Percentiles rank a stretch among this genome's conserved stretches.
phyloP scores from a whole-genome alignment of 2,888 invertebrate species.

The Abrostola triplasia region DNA sequence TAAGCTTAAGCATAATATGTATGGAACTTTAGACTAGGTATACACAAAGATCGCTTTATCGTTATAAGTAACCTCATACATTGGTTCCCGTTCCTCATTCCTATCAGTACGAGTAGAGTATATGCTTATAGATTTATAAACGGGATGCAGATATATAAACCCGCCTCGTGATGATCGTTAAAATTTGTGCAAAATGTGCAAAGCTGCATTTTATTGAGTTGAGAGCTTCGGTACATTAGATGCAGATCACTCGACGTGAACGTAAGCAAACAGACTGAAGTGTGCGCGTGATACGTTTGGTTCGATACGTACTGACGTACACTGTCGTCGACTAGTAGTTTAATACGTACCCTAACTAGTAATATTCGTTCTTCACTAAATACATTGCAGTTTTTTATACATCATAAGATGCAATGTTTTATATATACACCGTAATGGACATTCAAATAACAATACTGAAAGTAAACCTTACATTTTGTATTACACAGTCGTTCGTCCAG shows the following conservation, averaged over 20 bases:
- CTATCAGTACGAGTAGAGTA: not conserved
- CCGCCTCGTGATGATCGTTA: constrained; percentile 15
- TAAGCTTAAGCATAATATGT: too few species aligned
- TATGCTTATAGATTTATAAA: not conserved
- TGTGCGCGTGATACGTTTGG: constrained; percentile 49
- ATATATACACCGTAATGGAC: constrained; percentile 26
- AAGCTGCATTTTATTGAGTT: constrained; percentile 42
- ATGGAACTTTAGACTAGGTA: too few species aligned
- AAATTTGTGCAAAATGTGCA: constrained; percentile 24
- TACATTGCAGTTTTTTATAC: constrained; percentile 37
- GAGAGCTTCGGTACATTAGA: constrained; percentile 50
- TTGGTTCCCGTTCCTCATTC: too few species aligned
- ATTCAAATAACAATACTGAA: constrained; percentile 12
- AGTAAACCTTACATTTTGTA: constrained; percentile 1
- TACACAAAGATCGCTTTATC: too few species aligned
- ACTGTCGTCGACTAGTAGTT: constrained; percentile 34
- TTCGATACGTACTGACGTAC: constrained; percentile 40
- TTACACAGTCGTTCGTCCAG: constrained; percentile 14
- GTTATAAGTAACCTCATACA: too few species aligned
- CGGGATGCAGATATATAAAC: not conserved
- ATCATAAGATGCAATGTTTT: not conserved
- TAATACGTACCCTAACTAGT: constrained; percentile 1
- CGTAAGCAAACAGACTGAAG: constrained; percentile 53
- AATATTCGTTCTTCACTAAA: constrained; percentile 16
- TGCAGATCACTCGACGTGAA: constrained; percentile 49